Base-by-base conservation (phyloP, 1,140 invertebrate genomes). In the Lepidurus couesii region DNA sequence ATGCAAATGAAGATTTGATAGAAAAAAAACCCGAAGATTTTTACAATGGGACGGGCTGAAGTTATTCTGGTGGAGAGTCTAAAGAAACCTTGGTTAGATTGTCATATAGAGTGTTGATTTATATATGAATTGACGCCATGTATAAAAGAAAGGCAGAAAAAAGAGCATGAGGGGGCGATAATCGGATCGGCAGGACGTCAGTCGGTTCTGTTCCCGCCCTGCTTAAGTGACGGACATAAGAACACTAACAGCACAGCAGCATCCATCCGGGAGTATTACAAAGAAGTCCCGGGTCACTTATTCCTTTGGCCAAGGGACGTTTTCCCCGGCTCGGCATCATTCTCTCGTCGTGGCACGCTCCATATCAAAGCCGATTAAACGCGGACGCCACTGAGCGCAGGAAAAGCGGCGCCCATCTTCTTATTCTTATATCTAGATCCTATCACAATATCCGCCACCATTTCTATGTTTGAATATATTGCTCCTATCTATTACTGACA, bases 201-300 rank as follows among this genome's bases (percentile, higher is more conserved):
- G 53, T 65, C 53, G 53, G 53, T 65, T 65, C 53, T 65, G 53
- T 65, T 65, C 53, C 53, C 53, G 53, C 53, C 53, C 53, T 65
- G 53, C 53, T 65, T 65, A 65, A 65, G 53, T 65, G 53, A 65
- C 53, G 53, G 53, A 65, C 53, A 65, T n/a, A 65, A 65, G 53
- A 65, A 13, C 21, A 65, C 53, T 65, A 65, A 65, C 53, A 65
- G 53, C 53, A 65, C 53, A 65, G 53, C 21, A 65, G 53, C 53
- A 65, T 65, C 53, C 53, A 65, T 65, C 53, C 53, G 53, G 53
- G 53, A 65, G 53, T 65, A 65, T 65, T 65, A 65, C 53, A n/a
- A 13, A 65, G 21, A 65, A 65, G 53, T 65, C 53, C 53, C 53
- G 53, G 53, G 53, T 65, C 53, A 65, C 53, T 65, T 65, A 65